Percentiles rank a stretch among this genome's conserved stretches.
Conservation (phyloP, 2,888 invertebrate genomes). For the Ophion ventricosus region DNA sequence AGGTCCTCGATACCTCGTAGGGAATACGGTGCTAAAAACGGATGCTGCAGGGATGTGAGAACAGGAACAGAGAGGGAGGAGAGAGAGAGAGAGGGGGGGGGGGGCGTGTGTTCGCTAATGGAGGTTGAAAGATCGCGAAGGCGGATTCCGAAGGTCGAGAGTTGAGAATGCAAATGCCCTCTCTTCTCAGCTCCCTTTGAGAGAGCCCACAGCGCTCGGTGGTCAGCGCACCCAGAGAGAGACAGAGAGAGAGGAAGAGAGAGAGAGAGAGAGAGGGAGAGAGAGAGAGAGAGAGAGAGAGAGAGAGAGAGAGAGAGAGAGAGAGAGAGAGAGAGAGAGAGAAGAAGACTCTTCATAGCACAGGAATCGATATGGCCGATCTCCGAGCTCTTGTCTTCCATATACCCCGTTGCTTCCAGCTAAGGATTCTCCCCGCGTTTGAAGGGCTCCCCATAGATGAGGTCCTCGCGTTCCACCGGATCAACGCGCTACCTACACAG, state of each 20-base stretch:
- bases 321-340: too few species aligned
- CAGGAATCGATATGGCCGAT: slow-evolving; percentile 62
- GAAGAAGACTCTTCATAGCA: slow-evolving; percentile 32
- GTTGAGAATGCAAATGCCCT: slow-evolving; percentile 59
- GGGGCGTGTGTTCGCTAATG: slow-evolving; percentile 46
- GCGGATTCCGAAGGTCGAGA: slow-evolving; percentile 59
- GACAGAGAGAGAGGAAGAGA: slow-evolving; percentile 37
- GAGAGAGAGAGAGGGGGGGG: not conserved
- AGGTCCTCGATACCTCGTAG: slow-evolving; percentile 5
- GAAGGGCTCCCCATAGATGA: slow-evolving; percentile 20
- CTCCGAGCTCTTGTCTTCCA: slow-evolving; percentile 52
- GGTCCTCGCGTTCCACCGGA: slow-evolving; percentile 41
- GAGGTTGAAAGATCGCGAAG: slow-evolving; percentile 61
- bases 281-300: too few species aligned
- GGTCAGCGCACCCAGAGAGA: slow-evolving; percentile 42
- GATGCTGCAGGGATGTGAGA: not conserved
- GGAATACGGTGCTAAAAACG: not conserved
- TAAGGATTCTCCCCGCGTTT: slow-evolving; percentile 33
- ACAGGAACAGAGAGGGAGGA: not conserved
- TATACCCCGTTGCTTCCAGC: slow-evolving; percentile 55
- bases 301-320: too few species aligned
- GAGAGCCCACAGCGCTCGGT: slow-evolving; percentile 25
- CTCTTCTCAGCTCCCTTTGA: slow-evolving; percentile 33
- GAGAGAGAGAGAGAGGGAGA: too few species aligned
- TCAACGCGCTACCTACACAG: slow-evolving; percentile 10